Conservation (phyloP, 2,888 invertebrate genomes). For the Digitonthophagus gazella region DNA sequence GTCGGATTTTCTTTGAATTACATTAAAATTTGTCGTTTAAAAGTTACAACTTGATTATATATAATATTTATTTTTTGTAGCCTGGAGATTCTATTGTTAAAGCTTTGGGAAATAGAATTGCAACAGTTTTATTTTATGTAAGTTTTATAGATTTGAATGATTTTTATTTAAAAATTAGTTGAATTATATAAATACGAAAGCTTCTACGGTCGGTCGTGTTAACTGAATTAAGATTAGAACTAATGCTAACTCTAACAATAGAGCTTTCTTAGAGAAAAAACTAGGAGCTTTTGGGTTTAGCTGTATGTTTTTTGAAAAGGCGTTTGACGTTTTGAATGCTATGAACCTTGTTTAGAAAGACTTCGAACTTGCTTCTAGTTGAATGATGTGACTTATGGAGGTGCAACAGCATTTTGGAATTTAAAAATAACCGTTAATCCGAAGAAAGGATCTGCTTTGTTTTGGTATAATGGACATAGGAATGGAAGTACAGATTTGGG, state of each 20-base stretch:
- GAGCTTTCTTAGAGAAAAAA: too few relatives aligned
- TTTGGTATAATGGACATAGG: constrained; percentile 54
- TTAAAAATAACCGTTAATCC: constrained; percentile 42
- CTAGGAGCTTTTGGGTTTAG: too few relatives aligned
- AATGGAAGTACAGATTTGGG: constrained; percentile 57
- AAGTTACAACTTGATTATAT: too few relatives aligned
- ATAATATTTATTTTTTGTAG: neutral
- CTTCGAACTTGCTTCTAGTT: constrained; percentile 49
- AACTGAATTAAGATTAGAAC: too few relatives aligned
- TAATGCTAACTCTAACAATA: too few relatives aligned
- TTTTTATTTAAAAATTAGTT: too few relatives aligned
- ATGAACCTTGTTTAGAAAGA: neutral
- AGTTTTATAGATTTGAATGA: constrained; percentile 30
- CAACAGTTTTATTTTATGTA: constrained; percentile 48
- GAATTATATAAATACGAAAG: too few relatives aligned
- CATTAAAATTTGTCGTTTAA: too few relatives aligned
- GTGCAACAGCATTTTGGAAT: constrained; percentile 61
- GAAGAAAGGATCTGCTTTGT: constrained; percentile 58
- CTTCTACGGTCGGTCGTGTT: too few relatives aligned
- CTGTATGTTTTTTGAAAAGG: too few relatives aligned
- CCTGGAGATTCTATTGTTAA: constrained; percentile 14
- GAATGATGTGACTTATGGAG: constrained; percentile 60
- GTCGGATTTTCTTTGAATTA: too few relatives aligned
- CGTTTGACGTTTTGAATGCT: neutral
- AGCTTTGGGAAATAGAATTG: constrained; percentile 49